Conservation (phyloP, 2,797 vertebrate genomes). For the Molothrus aeneus region DNA sequence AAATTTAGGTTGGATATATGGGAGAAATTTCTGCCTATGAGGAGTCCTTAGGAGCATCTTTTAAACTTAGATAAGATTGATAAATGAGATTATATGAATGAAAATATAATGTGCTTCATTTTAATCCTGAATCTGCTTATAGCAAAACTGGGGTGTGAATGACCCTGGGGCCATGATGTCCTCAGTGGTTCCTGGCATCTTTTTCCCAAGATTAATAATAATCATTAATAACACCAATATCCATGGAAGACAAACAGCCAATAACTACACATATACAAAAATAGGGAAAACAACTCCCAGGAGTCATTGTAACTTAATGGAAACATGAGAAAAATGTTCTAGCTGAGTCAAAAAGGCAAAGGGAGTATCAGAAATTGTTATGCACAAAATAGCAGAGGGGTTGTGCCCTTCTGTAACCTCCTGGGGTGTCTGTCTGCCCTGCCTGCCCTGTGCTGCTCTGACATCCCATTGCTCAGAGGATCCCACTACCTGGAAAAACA, state of each 20-base stretch:
- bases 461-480: not conserved
- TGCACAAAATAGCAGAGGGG: not conserved
- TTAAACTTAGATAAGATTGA: not conserved
- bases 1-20: not conserved
- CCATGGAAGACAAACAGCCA: not conserved
- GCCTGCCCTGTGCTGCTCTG: not conserved
- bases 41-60: not conserved
- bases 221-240: not conserved
- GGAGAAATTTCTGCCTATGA: not conserved
- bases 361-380: not conserved
- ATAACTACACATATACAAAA: not conserved
- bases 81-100: not conserved
- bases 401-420: not conserved
- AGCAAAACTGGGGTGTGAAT: not conserved
- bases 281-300: fast-evolving
- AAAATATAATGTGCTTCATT: not conserved
- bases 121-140: not conserved
- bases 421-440: not conserved
- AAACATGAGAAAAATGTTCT: not conserved
- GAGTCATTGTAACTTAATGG: not conserved
- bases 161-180: not conserved
- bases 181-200: not conserved
- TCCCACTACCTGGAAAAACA: not conserved
- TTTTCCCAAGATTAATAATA: not conserved
- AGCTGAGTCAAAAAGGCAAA: not conserved